A percentile compares a stretch with the other conserved stretches of the same genome.
These are phyloP conservation scores for Ectemnius cavifrons DNA, from an alignment of 2,888 invertebrate species.

Conservation along the genomic window DNA sequence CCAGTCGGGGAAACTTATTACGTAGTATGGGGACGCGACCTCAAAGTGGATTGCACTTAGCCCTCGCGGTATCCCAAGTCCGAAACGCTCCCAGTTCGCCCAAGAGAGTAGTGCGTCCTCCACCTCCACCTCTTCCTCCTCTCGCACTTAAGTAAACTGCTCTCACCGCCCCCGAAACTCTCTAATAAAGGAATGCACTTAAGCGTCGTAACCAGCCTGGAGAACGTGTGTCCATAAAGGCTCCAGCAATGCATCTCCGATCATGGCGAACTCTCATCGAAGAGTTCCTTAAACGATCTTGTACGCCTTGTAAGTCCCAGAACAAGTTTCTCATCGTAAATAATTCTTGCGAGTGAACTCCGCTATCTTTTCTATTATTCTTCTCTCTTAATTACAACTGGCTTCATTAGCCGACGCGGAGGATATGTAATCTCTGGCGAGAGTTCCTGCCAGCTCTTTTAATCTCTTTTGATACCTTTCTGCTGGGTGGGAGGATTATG, in stretches of 20 bases:
- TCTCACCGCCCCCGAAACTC: constrained; percentile 38
- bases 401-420: no score
- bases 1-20: constrained; percentile 23
- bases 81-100: constrained; percentile 47
- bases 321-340: no score
- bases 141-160: constrained; percentile 61
- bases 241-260: constrained; percentile 26
- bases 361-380: no score
- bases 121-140: constrained; percentile 26
- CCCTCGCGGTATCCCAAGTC: constrained; percentile 50
- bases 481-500: no score
- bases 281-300: no score
- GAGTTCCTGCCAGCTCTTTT: no score
- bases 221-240: constrained; percentile 46
- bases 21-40: constrained; percentile 28
- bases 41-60: constrained; percentile 59
- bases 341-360: no score
- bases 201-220: constrained; percentile 29
- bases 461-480: no score
- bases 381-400: no score
- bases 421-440: no score
- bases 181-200: constrained; percentile 64
- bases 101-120: constrained; percentile 21
- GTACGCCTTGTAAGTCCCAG: no score
- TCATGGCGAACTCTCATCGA: neutral